Conservation (phyloP, 2,797 vertebrate species). For the Takifugu ocellatus region DNA sequence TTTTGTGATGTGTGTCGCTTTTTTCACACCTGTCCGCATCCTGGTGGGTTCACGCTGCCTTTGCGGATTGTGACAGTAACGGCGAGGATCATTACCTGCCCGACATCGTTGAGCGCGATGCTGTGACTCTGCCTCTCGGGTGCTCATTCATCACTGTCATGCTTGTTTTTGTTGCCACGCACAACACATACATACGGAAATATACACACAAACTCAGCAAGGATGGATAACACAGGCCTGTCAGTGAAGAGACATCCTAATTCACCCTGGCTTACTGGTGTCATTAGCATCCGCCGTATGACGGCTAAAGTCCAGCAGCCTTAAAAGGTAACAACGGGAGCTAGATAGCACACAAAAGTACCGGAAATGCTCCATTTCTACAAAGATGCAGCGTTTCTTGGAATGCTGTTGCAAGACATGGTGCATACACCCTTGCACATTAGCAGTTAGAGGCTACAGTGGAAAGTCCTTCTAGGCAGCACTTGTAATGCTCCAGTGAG, state of each 20-base stretch:
- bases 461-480: constrained; percentile 11
- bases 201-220: neutral
- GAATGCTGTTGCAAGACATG: constrained; percentile 16
- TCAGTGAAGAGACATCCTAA: constrained; percentile 56
- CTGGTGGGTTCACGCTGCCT: constrained; percentile 34
- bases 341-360: constrained; percentile 28
- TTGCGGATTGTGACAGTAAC: constrained; percentile 63
- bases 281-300: constrained; percentile 52
- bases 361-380: constrained; percentile 40
- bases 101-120: constrained; percentile 47
- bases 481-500: too few species aligned
- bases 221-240: constrained; percentile 34
- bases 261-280: constrained; percentile 53
- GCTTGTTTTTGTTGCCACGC: constrained; percentile 24
- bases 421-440: constrained; percentile 14
- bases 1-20: constrained; percentile 11
- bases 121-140: constrained; percentile 45
- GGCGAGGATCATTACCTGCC: constrained; percentile 51
- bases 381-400: constrained; percentile 9
- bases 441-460: neutral
- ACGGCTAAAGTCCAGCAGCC: constrained; percentile 46
- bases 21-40: neutral
- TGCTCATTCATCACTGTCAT: constrained; percentile 66
- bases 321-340: constrained; percentile 50
- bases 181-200: neutral